Base-by-base conservation (phyloP, 2,113 vertebrate genomes). In the Notothenia rossii region DNA sequence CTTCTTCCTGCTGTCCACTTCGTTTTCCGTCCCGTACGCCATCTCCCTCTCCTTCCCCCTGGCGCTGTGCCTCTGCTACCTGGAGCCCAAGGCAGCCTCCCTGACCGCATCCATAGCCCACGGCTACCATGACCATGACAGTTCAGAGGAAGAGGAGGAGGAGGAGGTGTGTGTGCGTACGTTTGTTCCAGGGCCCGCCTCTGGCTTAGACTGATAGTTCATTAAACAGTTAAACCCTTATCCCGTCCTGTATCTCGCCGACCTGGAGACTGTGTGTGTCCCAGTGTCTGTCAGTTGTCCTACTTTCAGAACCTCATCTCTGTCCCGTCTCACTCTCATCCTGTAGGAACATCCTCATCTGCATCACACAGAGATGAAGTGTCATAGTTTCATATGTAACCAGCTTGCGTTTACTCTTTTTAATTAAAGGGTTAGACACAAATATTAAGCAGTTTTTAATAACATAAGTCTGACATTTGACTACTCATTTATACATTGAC, bases 21-120 rank as follows among this genome's bases (percentile, higher is more conserved):
- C 98, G 87, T 98, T 99, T 96, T 99, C 98, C 64, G 97, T 99
- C 75, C 98, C 98, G 76, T 99, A 95, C 11, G 98, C 98, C 67
- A 97, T 99, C 95, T 98, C 98, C 82, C 98, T 99, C 82, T 99
- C 98, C 94, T 99, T 99, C 93, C 98, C 98, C 86, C 95, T 99
- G 96, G 98, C 98, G 91, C 93, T 99, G 96, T 98, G 98, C 93
- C 97, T 99, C 95, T 99, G 98, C 97, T 99, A 98, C 96, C 97
- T 99, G 98, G 98, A 99, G 97, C 98, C 98, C 96, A 98, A 97
- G 95, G 98, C 98, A 83, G 96, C 98, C 91, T 98, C 97, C 94
- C 96, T 99, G 96, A 97, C 96, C 90, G 96, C 98, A 94, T 97
- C 96, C 94, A 96, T 98, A 96, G 96, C 97, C 95, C 97, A 97